phyloP scores from a whole-genome alignment of 2,888 invertebrate genomes.

The Leucophenga maculata region DNA sequence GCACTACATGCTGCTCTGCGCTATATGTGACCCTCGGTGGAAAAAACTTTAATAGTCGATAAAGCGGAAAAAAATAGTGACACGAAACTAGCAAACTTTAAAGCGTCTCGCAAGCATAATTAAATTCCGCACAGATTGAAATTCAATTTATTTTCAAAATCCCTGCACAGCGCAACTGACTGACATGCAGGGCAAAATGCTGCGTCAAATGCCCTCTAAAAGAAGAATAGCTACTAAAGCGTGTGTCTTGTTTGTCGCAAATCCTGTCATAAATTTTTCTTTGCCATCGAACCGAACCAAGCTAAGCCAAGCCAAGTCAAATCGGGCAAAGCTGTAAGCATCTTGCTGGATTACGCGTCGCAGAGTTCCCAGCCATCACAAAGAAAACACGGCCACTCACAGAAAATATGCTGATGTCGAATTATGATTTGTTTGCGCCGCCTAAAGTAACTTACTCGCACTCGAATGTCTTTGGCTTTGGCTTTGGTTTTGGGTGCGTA shows the following conservation, averaged over 20 bases:
- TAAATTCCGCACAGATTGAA: constrained; percentile 46
- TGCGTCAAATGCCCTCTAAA: too few relatives aligned
- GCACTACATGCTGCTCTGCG: background rate
- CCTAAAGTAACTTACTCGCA: constrained; percentile 8
- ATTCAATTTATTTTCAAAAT: constrained; percentile 63
- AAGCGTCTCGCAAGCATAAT: constrained; percentile 13
- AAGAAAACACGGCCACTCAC: constrained; percentile 33
- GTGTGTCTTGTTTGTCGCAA: constrained; percentile 54
- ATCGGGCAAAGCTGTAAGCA: constrained; percentile 27
- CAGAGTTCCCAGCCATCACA: background rate
- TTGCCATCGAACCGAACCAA: constrained; percentile 24
- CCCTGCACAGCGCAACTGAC: constrained; percentile 40
- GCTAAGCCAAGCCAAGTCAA: constrained; percentile 16
- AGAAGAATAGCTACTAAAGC: too few relatives aligned
- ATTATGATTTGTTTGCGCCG: constrained; percentile 61
- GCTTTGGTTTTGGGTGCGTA: constrained; percentile 29
- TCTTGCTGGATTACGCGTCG: constrained; percentile 3
- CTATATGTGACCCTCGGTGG: background rate
- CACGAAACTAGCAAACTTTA: background rate
- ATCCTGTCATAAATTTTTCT: constrained; percentile 62
- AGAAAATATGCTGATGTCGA: constrained; percentile 63
- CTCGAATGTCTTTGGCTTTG: background rate
- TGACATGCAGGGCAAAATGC: too few relatives aligned
- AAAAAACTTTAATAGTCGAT: background rate
- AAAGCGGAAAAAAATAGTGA: too few relatives aligned